Conservation (phyloP, 1,140 invertebrate species). For the Pseudomyrmex cubaensis region DNA sequence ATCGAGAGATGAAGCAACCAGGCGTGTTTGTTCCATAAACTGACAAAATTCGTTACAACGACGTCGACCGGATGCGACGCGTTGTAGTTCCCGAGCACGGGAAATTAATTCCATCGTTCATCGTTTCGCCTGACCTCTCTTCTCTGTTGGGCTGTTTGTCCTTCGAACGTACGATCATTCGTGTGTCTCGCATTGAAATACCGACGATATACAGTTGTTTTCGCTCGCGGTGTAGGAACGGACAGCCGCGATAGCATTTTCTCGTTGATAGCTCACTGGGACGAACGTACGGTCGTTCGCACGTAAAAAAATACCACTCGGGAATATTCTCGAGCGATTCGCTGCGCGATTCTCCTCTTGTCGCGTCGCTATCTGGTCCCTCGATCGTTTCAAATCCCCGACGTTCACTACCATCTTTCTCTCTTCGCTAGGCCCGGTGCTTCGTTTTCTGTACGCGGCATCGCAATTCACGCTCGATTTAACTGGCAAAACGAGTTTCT, state of each 20-base stretch:
- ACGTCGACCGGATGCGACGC: constrained; percentile 13
- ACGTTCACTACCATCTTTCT: neutral
- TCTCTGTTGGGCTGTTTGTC: constrained; percentile 5
- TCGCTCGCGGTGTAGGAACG: constrained; percentile 19
- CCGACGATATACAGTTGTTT: constrained; percentile 38
- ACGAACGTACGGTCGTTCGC: neutral
- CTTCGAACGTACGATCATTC: constrained; percentile 40
- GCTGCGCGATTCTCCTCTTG: neutral
- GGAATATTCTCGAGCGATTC: constrained; percentile 34
- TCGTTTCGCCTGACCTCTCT: neutral
- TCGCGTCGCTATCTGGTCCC: neutral
- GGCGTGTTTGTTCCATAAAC: constrained; percentile 52
- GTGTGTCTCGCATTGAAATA: constrained; percentile 59
- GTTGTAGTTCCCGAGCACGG: neutral
- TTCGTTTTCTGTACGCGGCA: constrained; percentile 39
- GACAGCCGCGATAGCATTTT: constrained; percentile 33
- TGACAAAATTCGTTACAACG: constrained; percentile 45
- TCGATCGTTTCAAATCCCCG: constrained; percentile 31
- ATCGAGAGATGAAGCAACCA: constrained; percentile 30
- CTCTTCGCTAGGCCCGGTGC: neutral
- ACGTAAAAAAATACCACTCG: constrained; percentile 14
- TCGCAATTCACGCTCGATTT: constrained; percentile 67
- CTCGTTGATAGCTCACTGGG: neutral
- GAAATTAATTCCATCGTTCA: constrained; percentile 60
- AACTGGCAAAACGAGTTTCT: constrained; percentile 63